These are phyloP conservation scores for Tachystola acroxantha DNA, from an alignment of 2,888 invertebrate species.

Conservation along the genomic window DNA sequence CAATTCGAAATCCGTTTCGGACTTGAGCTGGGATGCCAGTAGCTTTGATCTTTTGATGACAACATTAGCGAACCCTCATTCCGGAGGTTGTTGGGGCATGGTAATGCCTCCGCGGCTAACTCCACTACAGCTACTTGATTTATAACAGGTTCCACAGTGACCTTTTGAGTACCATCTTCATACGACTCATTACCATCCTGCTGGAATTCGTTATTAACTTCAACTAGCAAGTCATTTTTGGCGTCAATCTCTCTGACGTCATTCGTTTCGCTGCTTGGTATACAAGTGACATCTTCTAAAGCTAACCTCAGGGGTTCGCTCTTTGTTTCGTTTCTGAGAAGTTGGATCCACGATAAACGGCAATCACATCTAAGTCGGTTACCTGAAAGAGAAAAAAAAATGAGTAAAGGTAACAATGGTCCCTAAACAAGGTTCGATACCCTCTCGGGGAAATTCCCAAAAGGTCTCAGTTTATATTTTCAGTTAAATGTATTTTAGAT, in stretches of 20 bases:
- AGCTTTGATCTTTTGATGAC: conserved; percentile 62
- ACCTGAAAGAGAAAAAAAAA: conserved; percentile 77
- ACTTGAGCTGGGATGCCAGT: conserved; percentile 49
- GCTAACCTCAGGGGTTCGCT: conserved; percentile 82
- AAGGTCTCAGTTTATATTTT: too few species aligned
- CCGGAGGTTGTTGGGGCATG: conserved; percentile 46
- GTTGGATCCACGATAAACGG: conserved; percentile 87
- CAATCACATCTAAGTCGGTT: conserved; percentile 90
- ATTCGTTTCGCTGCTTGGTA: conserved; percentile 23
- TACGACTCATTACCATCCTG: conserved; percentile 36
- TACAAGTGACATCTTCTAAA: conserved; percentile 84
- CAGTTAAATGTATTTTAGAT: too few species aligned
- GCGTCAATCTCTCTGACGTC: conserved; percentile 15
- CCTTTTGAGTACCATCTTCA: conserved; percentile 33
- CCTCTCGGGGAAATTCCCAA: too few species aligned
- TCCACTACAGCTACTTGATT: conserved; percentile 46
- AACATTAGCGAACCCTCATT: conserved; percentile 67
- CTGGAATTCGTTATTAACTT: conserved; percentile 30
- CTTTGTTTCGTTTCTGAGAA: conserved; percentile 84
- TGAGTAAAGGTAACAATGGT: neutral
- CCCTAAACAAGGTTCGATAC: too few species aligned
- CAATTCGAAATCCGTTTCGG: neutral
- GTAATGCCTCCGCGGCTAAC: conserved; percentile 46
- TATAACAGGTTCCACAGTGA: conserved; percentile 38
- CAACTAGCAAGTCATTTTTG: conserved; percentile 36